Base-by-base conservation (phyloP, 2,797 vertebrate genomes). In the Synaphobranchus kaupii region DNA sequence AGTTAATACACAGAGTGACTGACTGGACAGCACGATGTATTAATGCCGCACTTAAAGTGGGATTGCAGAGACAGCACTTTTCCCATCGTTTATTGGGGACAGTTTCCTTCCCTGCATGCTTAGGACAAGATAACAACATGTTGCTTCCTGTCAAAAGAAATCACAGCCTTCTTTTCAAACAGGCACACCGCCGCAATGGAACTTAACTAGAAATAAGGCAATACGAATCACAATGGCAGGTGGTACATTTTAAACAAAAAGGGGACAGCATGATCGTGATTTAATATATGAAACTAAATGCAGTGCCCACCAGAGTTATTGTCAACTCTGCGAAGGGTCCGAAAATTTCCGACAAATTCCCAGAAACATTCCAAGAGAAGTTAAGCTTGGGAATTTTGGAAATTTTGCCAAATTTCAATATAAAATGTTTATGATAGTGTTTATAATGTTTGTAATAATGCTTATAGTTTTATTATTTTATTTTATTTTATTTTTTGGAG, bases 61-160 rank as follows among this genome's bases (percentile, higher is more conserved):
- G 92, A 95, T 94, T 92, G 94, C 93, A 88, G 92, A 95, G 92
- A 93, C 94, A 95, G 95, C 95, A 93, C 89, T 94, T 95, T 92
- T 91, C 68, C 85, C 85, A 56, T 56, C 80, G 92, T 94, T 94
- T 93, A 94, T 94, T 92, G 91, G 93, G 89, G 92, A 93, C 92
- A 92, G 86, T 83, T 84, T 86, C 86, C 85, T 47, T 63, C 84
- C 52, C 76, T 81, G 84, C 81, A 71, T 28, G 48, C n/a, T 48
- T 12, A 66, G 86, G 58, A 50, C 78, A 81, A n/a, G 22, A 50
- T 10, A 22, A 47, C 73, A 48, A 50, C 47, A 50, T 81, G 47
- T 25, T 25, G 44, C 44, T 81, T 25, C 25, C 78, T 81, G 78
- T 48, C 39, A 8, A 44, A 66, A 66, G 25, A 66, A 73, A 73